A percentile compares a stretch with the other conserved stretches of the same genome.
These are phyloP conservation scores for Bombylius major DNA, from an alignment of 2,888 invertebrate genomes.

Conservation along the genomic window DNA sequence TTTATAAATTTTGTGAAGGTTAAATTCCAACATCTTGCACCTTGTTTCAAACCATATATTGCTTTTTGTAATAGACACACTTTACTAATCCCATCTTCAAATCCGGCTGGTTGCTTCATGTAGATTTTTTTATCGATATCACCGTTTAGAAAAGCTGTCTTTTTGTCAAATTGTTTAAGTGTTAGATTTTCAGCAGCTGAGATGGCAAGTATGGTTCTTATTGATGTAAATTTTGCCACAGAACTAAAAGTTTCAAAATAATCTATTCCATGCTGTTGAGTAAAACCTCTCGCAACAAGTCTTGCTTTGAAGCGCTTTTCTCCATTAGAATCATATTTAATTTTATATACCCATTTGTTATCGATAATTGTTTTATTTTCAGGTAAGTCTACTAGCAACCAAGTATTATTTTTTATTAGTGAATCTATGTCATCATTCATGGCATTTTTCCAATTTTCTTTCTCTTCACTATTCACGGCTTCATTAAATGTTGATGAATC, in stretches of 20 bases:
- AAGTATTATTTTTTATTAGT: conserved; percentile 8
- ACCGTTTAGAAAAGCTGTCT: conserved; percentile 6
- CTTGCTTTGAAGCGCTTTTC: conserved; percentile 18
- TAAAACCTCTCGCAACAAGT: conserved; percentile 21
- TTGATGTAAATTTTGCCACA: conserved; percentile 10
- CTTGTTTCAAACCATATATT: conserved; percentile 8
- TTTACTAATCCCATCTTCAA: background rate
- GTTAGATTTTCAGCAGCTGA: conserved; percentile 12
- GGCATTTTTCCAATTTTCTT: conserved; percentile 9
- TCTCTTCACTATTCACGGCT: conserved; percentile 6
- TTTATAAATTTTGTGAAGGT: conserved; percentile 1
- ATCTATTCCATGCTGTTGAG: conserved; percentile 19
- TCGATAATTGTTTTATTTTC: conserved; percentile 1
- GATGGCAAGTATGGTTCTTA: conserved; percentile 6
- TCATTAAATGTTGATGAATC: conserved; percentile 2
- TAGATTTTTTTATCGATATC: conserved; percentile 4
- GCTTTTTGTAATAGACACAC: conserved; percentile 4
- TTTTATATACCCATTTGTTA: conserved; percentile 18
- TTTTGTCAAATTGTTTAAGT: conserved; percentile 4
- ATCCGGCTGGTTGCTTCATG: conserved; percentile 6
- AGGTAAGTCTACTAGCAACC: conserved; percentile 10
- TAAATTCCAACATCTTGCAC: conserved; percentile 6
- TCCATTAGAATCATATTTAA: conserved; percentile 16
- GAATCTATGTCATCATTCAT: conserved; percentile 11
- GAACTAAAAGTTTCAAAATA: conserved; percentile 18